Conservation (phyloP, 92 coral and sea anemone genomes). For the Phenganax marumi region DNA sequence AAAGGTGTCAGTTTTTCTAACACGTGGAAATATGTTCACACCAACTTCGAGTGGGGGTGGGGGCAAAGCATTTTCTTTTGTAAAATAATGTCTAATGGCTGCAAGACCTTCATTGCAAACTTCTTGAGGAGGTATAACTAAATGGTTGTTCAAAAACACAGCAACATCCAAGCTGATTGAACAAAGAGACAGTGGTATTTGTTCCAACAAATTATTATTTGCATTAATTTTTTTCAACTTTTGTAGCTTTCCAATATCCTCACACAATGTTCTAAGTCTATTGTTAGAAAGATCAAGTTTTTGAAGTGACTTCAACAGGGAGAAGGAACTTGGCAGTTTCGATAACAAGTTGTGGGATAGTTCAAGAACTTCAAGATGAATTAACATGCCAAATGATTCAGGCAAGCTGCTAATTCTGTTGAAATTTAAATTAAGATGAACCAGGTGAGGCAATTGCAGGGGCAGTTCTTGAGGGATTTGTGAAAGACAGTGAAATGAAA, state of each 20-base stretch:
- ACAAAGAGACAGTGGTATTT: slow-evolving; percentile 75
- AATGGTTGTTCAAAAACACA: slow-evolving; percentile 79
- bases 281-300: slow-evolving; percentile 88
- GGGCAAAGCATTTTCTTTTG: slow-evolving; percentile 37
- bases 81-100: slow-evolving; percentile 62
- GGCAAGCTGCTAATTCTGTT: slow-evolving; percentile 72
- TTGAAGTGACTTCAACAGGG: slow-evolving; percentile 71
- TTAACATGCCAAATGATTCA: slow-evolving; percentile 86
- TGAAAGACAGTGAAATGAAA: slow-evolving; percentile 76
- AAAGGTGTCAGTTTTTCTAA: slow-evolving; percentile 71
- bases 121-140: slow-evolving; percentile 83
- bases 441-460: slow-evolving; percentile 81
- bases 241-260: slow-evolving; percentile 69
- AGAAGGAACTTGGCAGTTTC: slow-evolving; percentile 79
- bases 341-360: slow-evolving; percentile 74
- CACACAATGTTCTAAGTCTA: slow-evolving; percentile 64
- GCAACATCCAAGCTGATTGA: slow-evolving; percentile 65
- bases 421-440: slow-evolving; percentile 75
- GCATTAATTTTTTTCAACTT: slow-evolving; percentile 73
- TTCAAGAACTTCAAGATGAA: slow-evolving; percentile 76
- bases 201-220: slow-evolving; percentile 76
- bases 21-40: slow-evolving; percentile 80
- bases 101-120: slow-evolving; percentile 86
- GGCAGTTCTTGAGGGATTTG: slow-evolving; percentile 82
- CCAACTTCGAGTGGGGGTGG: slow-evolving; percentile 56